Base-by-base conservation (phyloP, 2,888 invertebrate genomes). In the Drosophila greeni region DNA sequence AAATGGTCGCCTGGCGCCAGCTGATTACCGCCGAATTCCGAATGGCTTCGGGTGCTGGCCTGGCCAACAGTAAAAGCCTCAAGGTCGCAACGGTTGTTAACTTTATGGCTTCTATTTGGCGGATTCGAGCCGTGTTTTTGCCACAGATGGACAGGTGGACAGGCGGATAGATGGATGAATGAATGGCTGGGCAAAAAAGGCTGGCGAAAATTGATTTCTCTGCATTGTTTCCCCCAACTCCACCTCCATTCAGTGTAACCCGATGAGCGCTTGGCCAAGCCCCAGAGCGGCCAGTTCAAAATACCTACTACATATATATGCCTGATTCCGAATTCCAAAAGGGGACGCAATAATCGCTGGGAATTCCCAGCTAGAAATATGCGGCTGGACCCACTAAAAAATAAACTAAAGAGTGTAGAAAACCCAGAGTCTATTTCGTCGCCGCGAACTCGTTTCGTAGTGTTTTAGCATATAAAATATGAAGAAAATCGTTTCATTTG, bases 1-100 rank as follows among this genome's bases (percentile, higher is more conserved):
- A 84, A 84, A 74, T 84, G 75, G 68, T 71, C 70, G 69, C 68
- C 82, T 82, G 85, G 81, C 85, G 81, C 85, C 85, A 82, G 66
- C 70, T 76, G 85, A 85, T 85, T 81, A 80, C 79, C 73, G 73
- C 54, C 65, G 75, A 76, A 69, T 53, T 60, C 47, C 62, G 43
- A 52, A n/a, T 77, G 59, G 75, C 84, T 84, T 70, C 80, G 74
- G 80, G 82, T 81, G 84, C 66, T 67, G 74, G 61, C 18, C 66
- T 67, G 74, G 61, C 18, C 29, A 79, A 84, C 80, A 79, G 76
- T 79, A 61, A 84, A 72, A 66, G 26, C 36, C 29, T 76, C 70
- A 81, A 85, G 81, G 81, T 66, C 74, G 80, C 66, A 54, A 74
- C 82, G 85, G 76, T 79, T 82, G 68, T 84, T 82, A 82, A 67